Conservation (phyloP, 2,888 invertebrate species). For the Automeris io region DNA sequence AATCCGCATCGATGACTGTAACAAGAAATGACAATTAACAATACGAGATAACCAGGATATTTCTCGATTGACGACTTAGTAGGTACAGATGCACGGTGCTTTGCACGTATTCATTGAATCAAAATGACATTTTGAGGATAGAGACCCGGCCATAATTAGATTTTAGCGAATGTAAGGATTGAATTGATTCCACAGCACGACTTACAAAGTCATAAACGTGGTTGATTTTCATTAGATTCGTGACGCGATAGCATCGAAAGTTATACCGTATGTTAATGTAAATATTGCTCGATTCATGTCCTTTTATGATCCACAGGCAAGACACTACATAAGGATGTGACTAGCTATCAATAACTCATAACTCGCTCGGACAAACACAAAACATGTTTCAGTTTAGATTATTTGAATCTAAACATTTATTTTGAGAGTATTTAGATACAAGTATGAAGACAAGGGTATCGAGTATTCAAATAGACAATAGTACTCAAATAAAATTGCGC, state of each 20-base stretch:
- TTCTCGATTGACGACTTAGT: conserved; percentile 37
- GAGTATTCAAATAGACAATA: too few species aligned
- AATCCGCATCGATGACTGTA: conserved; percentile 88
- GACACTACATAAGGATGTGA: too few species aligned
- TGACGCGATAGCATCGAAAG: conserved; percentile 30
- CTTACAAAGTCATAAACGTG: conserved; percentile 29
- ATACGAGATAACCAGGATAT: conserved; percentile 49
- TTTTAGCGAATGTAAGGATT: conserved; percentile 21
- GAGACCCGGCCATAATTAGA: conserved; percentile 30
- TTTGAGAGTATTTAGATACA: too few species aligned
- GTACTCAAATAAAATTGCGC: too few species aligned
- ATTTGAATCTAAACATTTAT: too few species aligned
- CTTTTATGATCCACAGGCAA: conserved; percentile 35
- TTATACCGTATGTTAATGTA: conserved; percentile 29
- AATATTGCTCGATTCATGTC: conserved; percentile 46
- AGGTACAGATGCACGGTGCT: conserved; percentile 27
- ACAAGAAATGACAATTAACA: conserved; percentile 56
- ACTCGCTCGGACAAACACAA: too few species aligned
- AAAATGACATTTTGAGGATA: conserved; percentile 34
- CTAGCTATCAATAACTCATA: too few species aligned
- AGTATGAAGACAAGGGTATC: too few species aligned
- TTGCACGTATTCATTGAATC: conserved; percentile 43
- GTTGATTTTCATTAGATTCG: conserved; percentile 32
- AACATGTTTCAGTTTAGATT: too few species aligned
- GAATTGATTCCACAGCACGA: conserved; percentile 34